Evolutionary conservation across 2,113 vertebrate species (phyloP), one percentile per base, ranked within the genome.

Genomic region (Cryptomyrus ogoouensis): DNA sequence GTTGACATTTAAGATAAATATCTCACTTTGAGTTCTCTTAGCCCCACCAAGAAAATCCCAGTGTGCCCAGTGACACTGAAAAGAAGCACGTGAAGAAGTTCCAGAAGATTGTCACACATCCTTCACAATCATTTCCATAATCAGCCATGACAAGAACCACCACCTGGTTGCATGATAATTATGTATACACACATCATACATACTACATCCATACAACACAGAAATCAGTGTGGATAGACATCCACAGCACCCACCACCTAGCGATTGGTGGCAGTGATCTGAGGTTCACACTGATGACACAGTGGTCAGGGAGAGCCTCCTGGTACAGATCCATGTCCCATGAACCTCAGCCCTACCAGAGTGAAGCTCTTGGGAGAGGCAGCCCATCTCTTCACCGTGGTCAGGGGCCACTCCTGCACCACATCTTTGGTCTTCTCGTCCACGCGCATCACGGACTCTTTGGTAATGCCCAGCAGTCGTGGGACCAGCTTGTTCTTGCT

Each of bases 351-450:
- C 42, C 89, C 91, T 99, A 99, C 99, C 98, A 99, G 95, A 8
- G 99, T 99, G 94, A 99, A 99, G 94, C 99, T 99, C 94, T 99
- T 99, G 13, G 99, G 99, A 0, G 99, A 99, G 47, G 99, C 99
- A 2, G 99, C 99, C 99, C 99, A 99, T 96, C 99, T 98, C 95
- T 99, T 99, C 91, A 99, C 98, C 0, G 98, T 99, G 49, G 98
- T 99, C 89, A 99, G 97, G 0, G 98, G 98, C 99, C 99, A 99
- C 87, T 99, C 98, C 95, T 99, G 99, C 90, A 99, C 92, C 93
- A 99, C 98, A 0, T 99, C 99, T 95, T 99, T 99, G 77, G 97
- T 99, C 95, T 97, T 98, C 95, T 99, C 99, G 15, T 99, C 99
- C 93, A 99, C 99, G 0, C 99, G 96, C 98, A 99, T 98, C 95